Percentiles rank a stretch among this genome's conserved stretches.
Evolutionary conservation across 2,888 invertebrate genomes (phyloP).

Genomic region (Xanthorhoe spadicearia): DNA sequence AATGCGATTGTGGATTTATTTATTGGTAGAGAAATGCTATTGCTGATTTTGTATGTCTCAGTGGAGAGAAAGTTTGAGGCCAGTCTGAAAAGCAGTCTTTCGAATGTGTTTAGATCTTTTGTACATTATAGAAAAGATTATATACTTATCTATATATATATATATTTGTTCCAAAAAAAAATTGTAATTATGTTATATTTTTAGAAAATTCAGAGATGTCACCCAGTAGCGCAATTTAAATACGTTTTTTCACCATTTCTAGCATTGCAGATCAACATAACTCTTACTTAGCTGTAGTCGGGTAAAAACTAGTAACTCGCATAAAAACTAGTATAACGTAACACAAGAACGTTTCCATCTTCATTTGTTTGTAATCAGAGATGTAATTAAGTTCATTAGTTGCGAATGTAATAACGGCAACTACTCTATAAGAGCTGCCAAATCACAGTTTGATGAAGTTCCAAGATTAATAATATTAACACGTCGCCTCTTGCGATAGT

Average conservation of each 20-base stretch:
- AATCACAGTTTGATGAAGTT: conserved; percentile 34
- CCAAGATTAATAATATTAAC: conserved; percentile 32
- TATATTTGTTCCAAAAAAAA: too few relatives aligned
- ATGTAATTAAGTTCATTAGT: conserved; percentile 26
- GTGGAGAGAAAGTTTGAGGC: too few relatives aligned
- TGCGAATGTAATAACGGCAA: conserved; percentile 35
- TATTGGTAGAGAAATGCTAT: not conserved
- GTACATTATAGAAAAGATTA: too few relatives aligned
- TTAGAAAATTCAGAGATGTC: too few relatives aligned
- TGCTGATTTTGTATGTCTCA: not conserved
- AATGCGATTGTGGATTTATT: conserved; percentile 14
- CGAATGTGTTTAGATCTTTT: too few relatives aligned
- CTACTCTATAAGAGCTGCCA: conserved; percentile 25
- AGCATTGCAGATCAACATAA: not conserved
- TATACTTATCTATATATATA: too few relatives aligned
- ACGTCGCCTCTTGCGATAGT: conserved; percentile 36
- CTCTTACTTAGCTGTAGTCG: not conserved
- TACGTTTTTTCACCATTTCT: too few relatives aligned
- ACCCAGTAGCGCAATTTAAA: too few relatives aligned
- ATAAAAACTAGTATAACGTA: not conserved
- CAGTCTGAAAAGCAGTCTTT: too few relatives aligned
- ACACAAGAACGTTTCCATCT: conserved; percentile 11
- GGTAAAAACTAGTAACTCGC: not conserved
- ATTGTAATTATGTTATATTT: too few relatives aligned
- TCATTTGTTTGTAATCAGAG: conserved; percentile 20